A percentile compares a stretch with the other conserved stretches of the same genome.
Conservation (phyloP, 2,113 vertebrate genomes). For the Todiramphus saurophagus region DNA sequence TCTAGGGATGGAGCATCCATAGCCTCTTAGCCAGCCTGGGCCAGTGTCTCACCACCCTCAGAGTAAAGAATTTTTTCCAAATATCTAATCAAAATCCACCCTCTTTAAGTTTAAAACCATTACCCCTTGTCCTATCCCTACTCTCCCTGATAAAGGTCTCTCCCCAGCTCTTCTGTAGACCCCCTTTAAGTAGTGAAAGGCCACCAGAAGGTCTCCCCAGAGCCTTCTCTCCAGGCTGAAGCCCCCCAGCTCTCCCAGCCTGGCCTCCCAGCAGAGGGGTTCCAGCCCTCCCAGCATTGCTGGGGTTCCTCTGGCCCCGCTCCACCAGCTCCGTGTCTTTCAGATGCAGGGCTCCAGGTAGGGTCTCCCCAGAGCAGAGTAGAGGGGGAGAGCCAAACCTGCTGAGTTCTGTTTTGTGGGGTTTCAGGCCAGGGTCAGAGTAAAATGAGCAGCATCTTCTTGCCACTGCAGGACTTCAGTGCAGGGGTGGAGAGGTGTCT, state of each 20-base stretch:
- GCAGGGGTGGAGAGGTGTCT: not conserved
- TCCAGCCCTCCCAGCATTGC: not conserved
- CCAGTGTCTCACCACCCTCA: not conserved
- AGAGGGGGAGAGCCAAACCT: not conserved
- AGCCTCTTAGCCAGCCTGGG: not conserved
- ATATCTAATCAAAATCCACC: not conserved
- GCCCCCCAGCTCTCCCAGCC: not conserved
- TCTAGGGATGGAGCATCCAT: not conserved
- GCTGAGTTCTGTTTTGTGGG: not conserved
- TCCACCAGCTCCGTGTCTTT: no score
- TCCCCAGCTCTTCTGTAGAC: not conserved
- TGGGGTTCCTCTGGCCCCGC: no score
- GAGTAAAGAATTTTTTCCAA: not conserved
- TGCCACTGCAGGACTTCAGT: not conserved
- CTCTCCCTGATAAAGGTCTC: not conserved
- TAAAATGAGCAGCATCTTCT: not conserved
- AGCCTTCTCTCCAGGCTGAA: not conserved
- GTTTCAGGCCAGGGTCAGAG: not conserved
- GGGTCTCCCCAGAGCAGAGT: not conserved
- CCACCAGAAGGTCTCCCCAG: not conserved
- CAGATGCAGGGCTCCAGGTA: not conserved
- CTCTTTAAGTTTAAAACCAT: not conserved
- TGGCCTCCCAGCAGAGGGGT: not conserved
- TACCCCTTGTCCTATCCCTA: not conserved
- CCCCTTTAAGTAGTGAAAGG: not conserved